A percentile compares a stretch with the other conserved stretches of the same genome.
phyloP scores from a whole-genome alignment of 2,888 invertebrate genomes.

The Drosophila trichaetosa region DNA sequence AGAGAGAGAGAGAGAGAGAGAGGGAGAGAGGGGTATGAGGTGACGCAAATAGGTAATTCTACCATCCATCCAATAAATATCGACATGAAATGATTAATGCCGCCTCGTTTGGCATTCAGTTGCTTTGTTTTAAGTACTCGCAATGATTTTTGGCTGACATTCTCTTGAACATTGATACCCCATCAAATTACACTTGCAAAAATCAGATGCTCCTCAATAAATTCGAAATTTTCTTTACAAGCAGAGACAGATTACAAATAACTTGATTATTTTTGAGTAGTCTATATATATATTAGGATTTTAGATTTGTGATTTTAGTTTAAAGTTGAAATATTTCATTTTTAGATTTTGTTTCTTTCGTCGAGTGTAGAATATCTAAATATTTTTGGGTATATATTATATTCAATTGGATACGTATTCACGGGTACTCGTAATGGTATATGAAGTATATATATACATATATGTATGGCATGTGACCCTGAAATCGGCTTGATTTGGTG shows the following conservation, averaged over 20 bases:
- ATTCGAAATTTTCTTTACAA: not conserved
- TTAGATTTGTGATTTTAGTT: not conserved
- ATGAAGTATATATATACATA: not conserved
- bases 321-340: not conserved
- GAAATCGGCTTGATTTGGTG: slow-evolving; percentile 70
- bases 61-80: slow-evolving; percentile 31
- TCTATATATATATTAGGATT: not conserved
- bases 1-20: not conserved
- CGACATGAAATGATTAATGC: slow-evolving; percentile 62
- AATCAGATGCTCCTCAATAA: not conserved
- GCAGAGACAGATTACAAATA: not conserved
- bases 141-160: slow-evolving; percentile 49
- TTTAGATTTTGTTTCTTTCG: not conserved
- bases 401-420: slow-evolving; percentile 1
- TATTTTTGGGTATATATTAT: not conserved
- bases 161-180: slow-evolving; percentile 4
- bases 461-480: slow-evolving; percentile 66
- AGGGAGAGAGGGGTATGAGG: slow-evolving; percentile 2
- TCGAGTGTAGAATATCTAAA: slow-evolving; percentile 7
- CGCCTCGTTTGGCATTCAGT: slow-evolving; percentile 28
- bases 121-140: slow-evolving; percentile 58
- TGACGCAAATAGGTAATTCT: slow-evolving; percentile 37
- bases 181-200: not conserved
- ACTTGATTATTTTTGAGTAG: not conserved
- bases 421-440: slow-evolving; percentile 2